Evolutionary conservation across 2,888 invertebrate species (phyloP).

Genomic region (Tridacna crocea): DNA sequence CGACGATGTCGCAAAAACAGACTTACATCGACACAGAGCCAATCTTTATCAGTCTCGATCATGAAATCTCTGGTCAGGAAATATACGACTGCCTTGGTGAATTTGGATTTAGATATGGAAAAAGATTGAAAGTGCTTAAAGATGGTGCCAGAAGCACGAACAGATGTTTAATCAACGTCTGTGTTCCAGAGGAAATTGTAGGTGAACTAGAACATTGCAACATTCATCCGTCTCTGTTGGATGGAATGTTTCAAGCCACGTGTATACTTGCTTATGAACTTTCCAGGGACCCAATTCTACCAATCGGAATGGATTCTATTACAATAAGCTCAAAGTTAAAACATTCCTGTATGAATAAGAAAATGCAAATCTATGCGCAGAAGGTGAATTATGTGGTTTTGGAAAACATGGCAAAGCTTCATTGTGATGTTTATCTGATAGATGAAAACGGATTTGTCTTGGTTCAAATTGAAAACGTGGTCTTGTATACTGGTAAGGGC

Average conservation of each 20-base stretch:
- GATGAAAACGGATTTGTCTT: background rate
- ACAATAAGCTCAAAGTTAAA: background rate
- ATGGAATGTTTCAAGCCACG: slow-evolving; percentile 20
- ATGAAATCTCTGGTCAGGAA: background rate
- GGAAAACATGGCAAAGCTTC: slow-evolving; percentile 10
- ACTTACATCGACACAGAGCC: background rate
- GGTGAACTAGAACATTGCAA: background rate
- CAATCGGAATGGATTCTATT: slow-evolving; percentile 1
- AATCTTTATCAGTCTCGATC: too few relatives aligned
- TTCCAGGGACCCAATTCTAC: background rate
- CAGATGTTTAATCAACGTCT: background rate
- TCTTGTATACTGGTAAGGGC: slow-evolving; percentile 1
- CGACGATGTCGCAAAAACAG: background rate
- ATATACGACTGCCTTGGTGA: background rate
- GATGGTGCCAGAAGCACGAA: background rate
- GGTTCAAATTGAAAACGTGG: slow-evolving; percentile 1
- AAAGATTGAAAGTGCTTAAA: background rate
- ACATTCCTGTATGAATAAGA: background rate
- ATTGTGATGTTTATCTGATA: slow-evolving; percentile 1
- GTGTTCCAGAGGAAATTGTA: background rate
- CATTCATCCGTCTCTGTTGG: slow-evolving; percentile 9
- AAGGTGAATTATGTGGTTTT: background rate
- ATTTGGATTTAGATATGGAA: slow-evolving; percentile 13
- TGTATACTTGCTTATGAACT: background rate
- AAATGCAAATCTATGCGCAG: background rate